Base-by-base conservation (phyloP, 2,888 invertebrate genomes). In the Acronicta psi region DNA sequence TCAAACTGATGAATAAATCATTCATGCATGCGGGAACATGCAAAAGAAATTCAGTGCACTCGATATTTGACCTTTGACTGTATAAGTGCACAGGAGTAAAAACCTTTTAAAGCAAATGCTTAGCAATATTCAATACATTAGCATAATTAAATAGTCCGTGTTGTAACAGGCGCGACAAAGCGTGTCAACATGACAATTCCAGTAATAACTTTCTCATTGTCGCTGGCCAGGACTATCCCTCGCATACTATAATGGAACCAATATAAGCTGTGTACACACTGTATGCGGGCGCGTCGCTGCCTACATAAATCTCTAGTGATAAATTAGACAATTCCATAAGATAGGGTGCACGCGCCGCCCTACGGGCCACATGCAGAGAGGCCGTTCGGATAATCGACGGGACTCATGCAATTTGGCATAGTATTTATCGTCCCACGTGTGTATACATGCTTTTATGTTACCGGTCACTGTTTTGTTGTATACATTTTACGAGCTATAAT, bases 261-360 rank as follows among this genome's bases (percentile, higher is more conserved):
- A 67, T 69, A 74, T 73, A 70, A 65, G 67, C 55, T 62, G 60
- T 71, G 69, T 73, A 77, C 69, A 78, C 76, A 79, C 49, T 78
- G 78, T 81, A 89, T 88, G 86, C 90, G 87, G 87, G 88, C 74
- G 82, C 83, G 86, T 86, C 86, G 81, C 77, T 85, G 81, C 77
- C 78, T 83, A 84, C 79, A 89, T 89, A 89, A 90, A 89, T 89
- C 87, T 88, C 77, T 65, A 73, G 83, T 85, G 88, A 89, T 89
- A 88, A 89, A 90, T 90, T 89, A 88, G 87, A 84, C 86, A 84
- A 89, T 89, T 88, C 87, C 79, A 82, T 83, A 86, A 87, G 87
- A 86, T 88, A 84, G 86, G 86, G 85, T 84, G 85, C 84, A 82
- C 83, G 75, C 73, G 81, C 61, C 59, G 45, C 79, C 79, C 80